Conservation (phyloP, 2,113 vertebrate genomes). For the Sorex fumeus region DNA sequence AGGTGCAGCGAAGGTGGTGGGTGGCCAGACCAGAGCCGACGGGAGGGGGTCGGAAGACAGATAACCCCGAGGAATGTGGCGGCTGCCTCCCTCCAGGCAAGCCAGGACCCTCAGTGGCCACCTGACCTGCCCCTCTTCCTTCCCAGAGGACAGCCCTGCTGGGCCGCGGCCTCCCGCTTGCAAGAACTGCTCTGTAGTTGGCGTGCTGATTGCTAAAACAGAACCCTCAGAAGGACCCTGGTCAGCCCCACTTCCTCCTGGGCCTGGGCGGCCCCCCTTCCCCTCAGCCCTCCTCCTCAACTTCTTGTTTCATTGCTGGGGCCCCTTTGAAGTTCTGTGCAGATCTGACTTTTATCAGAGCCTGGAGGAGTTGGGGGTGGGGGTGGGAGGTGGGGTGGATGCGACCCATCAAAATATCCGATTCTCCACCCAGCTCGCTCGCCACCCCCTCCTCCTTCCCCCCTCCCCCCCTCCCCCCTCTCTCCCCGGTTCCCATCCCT, state of each 20-base stretch:
- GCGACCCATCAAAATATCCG: conserved; percentile 86
- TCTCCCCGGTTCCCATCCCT: too few species aligned
- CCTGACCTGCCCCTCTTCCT: conserved; percentile 76
- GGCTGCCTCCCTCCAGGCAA: background rate
- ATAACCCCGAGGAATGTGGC: conserved; percentile 51
- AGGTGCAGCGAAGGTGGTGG: background rate
- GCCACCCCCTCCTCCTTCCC: too few species aligned
- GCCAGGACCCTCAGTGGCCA: background rate
- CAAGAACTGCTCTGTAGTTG: conserved; percentile 72
- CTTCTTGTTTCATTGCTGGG: conserved; percentile 80
- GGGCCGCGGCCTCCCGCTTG: conserved; percentile 47
- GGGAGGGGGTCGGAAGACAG: background rate
- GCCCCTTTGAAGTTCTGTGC: conserved; percentile 77
- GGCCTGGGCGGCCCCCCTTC: background rate
- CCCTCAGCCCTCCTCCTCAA: background rate
- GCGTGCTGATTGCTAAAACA: conserved; percentile 78
- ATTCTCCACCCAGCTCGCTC: conserved; percentile 78
- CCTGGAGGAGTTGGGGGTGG: conserved; percentile 75
- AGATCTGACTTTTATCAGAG: conserved; percentile 77
- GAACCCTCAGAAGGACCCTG: conserved; percentile 42
- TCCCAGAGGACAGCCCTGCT: conserved; percentile 68
- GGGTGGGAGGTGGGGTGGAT: conserved; percentile 75
- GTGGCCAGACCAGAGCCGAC: too few species aligned
- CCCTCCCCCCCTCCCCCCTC: too few species aligned
- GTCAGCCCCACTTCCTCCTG: conserved; percentile 70